Percentiles rank a stretch among this genome's conserved stretches.
These are phyloP conservation scores for Lordiphosa mommai DNA, from an alignment of 1,140 invertebrate genomes.

Conservation along the genomic window DNA sequence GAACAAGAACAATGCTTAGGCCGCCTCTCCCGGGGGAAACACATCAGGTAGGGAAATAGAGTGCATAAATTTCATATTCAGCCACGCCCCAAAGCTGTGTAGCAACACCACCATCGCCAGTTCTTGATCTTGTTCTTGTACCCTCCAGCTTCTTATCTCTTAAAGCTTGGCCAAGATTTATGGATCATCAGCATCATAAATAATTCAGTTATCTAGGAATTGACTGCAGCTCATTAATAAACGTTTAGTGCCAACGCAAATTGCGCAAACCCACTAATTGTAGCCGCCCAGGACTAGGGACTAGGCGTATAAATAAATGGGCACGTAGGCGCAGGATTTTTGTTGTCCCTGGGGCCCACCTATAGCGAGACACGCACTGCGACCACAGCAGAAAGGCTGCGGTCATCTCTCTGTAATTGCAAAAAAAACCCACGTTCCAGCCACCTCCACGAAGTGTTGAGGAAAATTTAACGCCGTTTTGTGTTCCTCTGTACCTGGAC, in stretches of 20 bases:
- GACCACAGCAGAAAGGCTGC: conserved; percentile 24
- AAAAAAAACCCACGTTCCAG: conserved; percentile 30
- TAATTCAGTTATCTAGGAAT: conserved; percentile 31
- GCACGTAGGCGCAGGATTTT: conserved; percentile 44
- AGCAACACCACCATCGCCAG: too few relatives aligned
- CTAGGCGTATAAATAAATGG: conserved; percentile 21
- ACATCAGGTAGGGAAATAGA: conserved; percentile 5
- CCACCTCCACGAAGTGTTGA: conserved; percentile 19
- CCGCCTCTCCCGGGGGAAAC: conserved; percentile 4
- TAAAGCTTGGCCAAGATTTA: conserved; percentile 46
- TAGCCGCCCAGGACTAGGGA: conserved; percentile 15
- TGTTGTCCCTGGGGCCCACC: conserved; percentile 31
- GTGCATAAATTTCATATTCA: conserved; percentile 37
- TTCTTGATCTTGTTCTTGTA: too few relatives aligned
- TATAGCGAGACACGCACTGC: conserved; percentile 21
- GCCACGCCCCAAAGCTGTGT: conserved; percentile 24
- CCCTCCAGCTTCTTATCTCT: conserved; percentile 24
- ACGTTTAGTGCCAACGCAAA: conserved; percentile 51
- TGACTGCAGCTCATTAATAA: conserved; percentile 60
- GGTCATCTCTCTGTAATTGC: conserved; percentile 38
- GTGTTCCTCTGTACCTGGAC: conserved; percentile 10
- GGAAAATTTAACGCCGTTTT: conserved; percentile 57
- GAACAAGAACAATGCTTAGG: conserved; percentile 13
- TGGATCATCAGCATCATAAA: conserved; percentile 45
- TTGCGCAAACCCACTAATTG: conserved; percentile 44